A percentile compares a stretch with the other conserved stretches of the same genome.
Conservation (phyloP, 2,888 invertebrate genomes). For the Petrolisthes cinctipes region DNA sequence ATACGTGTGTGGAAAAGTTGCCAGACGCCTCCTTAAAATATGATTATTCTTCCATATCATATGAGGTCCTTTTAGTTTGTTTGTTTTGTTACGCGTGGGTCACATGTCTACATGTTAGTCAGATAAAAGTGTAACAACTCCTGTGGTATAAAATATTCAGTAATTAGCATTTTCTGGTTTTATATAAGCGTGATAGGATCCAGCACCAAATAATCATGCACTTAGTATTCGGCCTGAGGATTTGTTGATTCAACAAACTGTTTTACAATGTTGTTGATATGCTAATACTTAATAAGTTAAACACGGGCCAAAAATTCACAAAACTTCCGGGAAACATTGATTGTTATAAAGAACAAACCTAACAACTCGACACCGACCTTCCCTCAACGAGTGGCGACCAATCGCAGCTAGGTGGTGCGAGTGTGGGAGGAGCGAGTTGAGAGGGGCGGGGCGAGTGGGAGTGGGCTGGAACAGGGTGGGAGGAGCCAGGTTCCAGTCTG, state of each 20-base stretch:
- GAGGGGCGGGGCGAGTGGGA: background rate
- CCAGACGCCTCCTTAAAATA: background rate
- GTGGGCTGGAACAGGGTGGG: background rate
- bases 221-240: background rate
- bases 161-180: background rate
- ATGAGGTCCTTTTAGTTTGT: too few species aligned
- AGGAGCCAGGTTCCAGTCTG: conserved; percentile 1
- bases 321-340: conserved; percentile 7
- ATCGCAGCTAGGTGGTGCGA: background rate
- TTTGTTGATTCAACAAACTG: background rate
- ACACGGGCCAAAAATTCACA: background rate
- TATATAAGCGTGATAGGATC: background rate
- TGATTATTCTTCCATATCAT: too few species aligned
- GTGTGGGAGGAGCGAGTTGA: background rate
- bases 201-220: background rate
- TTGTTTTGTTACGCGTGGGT: too few species aligned
- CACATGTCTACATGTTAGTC: too few species aligned
- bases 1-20: background rate
- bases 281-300: conserved; percentile 13
- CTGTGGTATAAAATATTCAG: background rate
- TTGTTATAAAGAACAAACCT: conserved; percentile 10
- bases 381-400: background rate
- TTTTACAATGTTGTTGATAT: conserved; percentile 15
- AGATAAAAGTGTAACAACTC: too few species aligned
- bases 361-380: conserved; percentile 12